Base-by-base conservation (phyloP, 2,797 vertebrate species). In the Graptemys geographica region DNA sequence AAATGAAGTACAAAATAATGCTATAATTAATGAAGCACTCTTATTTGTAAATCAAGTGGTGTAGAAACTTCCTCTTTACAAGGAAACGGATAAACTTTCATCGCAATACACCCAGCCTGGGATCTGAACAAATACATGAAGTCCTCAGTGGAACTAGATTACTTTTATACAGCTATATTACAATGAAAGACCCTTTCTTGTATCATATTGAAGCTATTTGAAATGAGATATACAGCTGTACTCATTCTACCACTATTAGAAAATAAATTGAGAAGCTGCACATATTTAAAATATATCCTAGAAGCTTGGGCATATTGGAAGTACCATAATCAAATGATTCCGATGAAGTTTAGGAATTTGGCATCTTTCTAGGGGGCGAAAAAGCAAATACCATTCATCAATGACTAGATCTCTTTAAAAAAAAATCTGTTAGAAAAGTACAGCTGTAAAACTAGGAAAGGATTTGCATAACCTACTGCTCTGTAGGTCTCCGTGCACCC, bases 391-490 rank as follows among this genome's bases (percentile, higher is more conserved):
- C 65, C 79, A 94, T 89, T 96, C 86, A 93, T 55, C 23, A 81
- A 88, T 78, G 31, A 94, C 88, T 95, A 92, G 93, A 94, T 94
- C 53, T 91, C 84, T n/a, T n/a, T n/a, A n/a, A n/a, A n/a, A n/a
- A n/a, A 41, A 96, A 96, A 96, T 87, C 93, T 90, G 95, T 95
- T 97, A 82, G 94, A 97, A 94, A 96, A 95, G 91, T 96, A 96
- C 89, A 97, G 95, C 91, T 96, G 97, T 90, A 97, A 97, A 96
- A 97, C 93, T 97, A 97, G 95, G 96, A 96, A 96, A 92, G 97
- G 97, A 97, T 97, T 97, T 96, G 93, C 92, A 97, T 96, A 97
- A 97, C 97, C 97, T 95, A 97, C 96, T 98, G 97, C 97, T 98
- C 96, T 95, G 96, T 94, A 94, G 96, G 97, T 96, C 93, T 95